These are phyloP conservation scores for Poecilia velifera DNA, from an alignment of 2,797 vertebrate species.

Conservation along the genomic window DNA sequence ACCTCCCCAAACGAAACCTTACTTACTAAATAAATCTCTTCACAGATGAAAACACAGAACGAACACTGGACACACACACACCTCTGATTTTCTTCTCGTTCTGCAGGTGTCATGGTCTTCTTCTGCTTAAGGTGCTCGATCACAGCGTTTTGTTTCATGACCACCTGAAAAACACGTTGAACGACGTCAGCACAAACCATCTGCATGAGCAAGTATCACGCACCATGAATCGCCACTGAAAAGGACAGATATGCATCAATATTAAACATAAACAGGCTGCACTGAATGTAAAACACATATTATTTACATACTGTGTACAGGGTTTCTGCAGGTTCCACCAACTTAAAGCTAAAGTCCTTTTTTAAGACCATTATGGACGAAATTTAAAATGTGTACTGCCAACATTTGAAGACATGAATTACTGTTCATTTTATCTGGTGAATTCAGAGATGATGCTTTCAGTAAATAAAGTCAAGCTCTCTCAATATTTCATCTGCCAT, in stretches of 20 bases:
- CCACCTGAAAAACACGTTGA: conserved; percentile 81
- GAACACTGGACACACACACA: conserved; percentile 61
- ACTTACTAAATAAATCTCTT: not conserved
- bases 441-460: too few relatives aligned
- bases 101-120: conserved; percentile 93
- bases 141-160: conserved; percentile 97
- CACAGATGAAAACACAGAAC: not conserved
- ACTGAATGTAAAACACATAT: not conserved
- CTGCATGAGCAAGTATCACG: not conserved
- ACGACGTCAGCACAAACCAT: conserved; percentile 1
- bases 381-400: too few relatives aligned
- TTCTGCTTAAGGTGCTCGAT: conserved; percentile 98
- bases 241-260: not conserved
- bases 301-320: not conserved
- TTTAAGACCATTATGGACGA: too few relatives aligned
- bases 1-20: conserved; percentile 4
- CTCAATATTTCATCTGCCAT: too few relatives aligned
- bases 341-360: too few relatives aligned
- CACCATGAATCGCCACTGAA: not conserved
- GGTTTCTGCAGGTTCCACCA: too few relatives aligned
- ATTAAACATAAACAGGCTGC: not conserved
- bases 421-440: too few relatives aligned
- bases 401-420: too few relatives aligned
- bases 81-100: conserved; percentile 98
- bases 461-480: too few relatives aligned